A percentile compares a stretch with the other conserved stretches of the same genome.
phyloP scores from a whole-genome alignment of 2,888 invertebrate species.

The Torymus texanus region DNA sequence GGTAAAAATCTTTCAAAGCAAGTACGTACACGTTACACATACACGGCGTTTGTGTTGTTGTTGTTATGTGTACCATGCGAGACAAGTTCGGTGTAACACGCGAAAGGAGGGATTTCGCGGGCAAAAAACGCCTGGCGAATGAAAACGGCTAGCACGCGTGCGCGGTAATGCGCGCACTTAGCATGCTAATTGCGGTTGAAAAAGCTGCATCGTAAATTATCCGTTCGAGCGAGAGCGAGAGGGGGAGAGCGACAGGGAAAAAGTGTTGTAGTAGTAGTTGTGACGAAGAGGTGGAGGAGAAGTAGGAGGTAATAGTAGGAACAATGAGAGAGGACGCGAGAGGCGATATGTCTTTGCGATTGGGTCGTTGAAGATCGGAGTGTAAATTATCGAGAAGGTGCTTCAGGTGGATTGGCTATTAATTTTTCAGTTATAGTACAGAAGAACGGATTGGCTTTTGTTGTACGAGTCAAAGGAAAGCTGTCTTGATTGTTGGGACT shows the following conservation, averaged over 20 bases:
- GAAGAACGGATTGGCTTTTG: too few species aligned
- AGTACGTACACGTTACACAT: background rate
- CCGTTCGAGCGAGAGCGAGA: conserved; percentile 36
- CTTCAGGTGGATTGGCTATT: too few species aligned
- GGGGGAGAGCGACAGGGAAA: background rate
- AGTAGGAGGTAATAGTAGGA: too few species aligned
- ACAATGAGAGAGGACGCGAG: too few species aligned
- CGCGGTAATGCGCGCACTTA: conserved; percentile 51
- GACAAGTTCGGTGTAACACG: conserved; percentile 13
- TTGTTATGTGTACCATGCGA: background rate
- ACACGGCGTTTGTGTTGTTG: background rate
- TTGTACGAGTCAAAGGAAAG: too few species aligned
- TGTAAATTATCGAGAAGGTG: too few species aligned
- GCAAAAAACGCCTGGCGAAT: conserved; percentile 8
- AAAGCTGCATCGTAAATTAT: conserved; percentile 50
- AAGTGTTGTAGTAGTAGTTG: too few species aligned
- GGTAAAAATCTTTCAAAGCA: too few species aligned
- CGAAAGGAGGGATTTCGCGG: conserved; percentile 5
- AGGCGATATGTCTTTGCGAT: too few species aligned
- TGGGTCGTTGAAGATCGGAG: too few species aligned
- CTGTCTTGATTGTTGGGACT: too few species aligned
- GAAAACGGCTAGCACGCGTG: conserved; percentile 35
- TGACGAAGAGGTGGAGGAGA: background rate
- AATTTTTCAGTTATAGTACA: too few species aligned
- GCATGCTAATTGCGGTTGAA: conserved; percentile 53